These are phyloP conservation scores for Octonoba sinensis DNA, from an alignment of 2,888 invertebrate species.

Conservation along the genomic window DNA sequence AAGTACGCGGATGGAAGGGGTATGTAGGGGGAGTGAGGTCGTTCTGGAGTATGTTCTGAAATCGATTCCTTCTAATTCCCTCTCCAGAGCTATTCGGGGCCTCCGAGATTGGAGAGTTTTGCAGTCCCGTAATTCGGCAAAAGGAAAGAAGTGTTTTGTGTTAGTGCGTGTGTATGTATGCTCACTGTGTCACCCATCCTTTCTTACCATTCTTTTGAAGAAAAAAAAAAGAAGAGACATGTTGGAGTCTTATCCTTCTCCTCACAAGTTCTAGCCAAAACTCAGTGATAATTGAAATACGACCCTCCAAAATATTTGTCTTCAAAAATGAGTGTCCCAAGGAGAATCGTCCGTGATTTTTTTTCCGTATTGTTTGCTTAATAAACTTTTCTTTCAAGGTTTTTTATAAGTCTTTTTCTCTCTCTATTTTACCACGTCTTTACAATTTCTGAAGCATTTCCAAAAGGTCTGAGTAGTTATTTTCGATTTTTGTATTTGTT, in stretches of 20 bases:
- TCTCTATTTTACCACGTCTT: conserved; percentile 3
- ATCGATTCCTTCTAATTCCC: conserved; percentile 64
- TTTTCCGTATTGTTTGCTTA: conserved; percentile 42
- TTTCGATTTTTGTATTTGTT: background rate
- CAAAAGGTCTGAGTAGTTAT: conserved; percentile 32
- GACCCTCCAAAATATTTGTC: conserved; percentile 60
- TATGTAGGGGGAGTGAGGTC: conserved; percentile 8
- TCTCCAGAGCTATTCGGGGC: conserved; percentile 55
- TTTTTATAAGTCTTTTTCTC: conserved; percentile 7
- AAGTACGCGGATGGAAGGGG: conserved; percentile 10
- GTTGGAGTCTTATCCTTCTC: conserved; percentile 16
- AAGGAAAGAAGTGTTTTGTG: conserved; percentile 40
- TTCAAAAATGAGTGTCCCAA: conserved; percentile 55
- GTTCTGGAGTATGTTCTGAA: conserved; percentile 46
- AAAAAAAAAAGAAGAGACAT: background rate
- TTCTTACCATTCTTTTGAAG: conserved; percentile 34
- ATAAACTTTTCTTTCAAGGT: conserved; percentile 37
- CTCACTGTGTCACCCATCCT: conserved; percentile 18
- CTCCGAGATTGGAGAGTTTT: conserved; percentile 56
- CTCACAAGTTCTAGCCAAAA: conserved; percentile 21
- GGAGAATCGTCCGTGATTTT: conserved; percentile 10
- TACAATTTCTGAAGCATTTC: background rate
- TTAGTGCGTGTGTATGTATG: conserved; percentile 13
- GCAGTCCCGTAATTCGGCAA: conserved; percentile 55
- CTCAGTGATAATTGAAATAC: conserved; percentile 62